Evolutionary conservation across 2,113 vertebrate species (phyloP), one percentile per base, ranked within the genome.

Genomic region (Columba janthina): DNA sequence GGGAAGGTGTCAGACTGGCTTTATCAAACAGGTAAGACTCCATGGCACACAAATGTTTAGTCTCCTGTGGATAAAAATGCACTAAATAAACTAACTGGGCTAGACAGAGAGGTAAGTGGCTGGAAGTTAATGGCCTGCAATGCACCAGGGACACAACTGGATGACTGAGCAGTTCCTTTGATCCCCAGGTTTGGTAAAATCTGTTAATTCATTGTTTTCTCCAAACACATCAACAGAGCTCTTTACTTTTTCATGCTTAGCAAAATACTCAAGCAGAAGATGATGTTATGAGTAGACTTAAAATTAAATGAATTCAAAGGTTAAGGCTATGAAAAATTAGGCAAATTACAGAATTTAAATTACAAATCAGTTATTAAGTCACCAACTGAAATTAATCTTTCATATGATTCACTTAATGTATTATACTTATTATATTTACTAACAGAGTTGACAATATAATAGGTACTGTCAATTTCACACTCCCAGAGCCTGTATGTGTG

Each of bases 261-360:
- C 29, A 87, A 93, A 92, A 90, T 12, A 24, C 24, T 67, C 26
- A 32, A 87, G 69, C 18, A 57, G 36, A 92, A 90, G 20, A n/a
- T 73, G 61, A 71, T 31, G 16, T 11, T 65, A 48, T 44, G 24
- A 69, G 29, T 14, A 36, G 31, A 75, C 38, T 78, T 57, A 57
- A 94, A 94, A 88, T 64, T 34, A 86, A 60, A 84, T 38, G 1
- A 78, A 71, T 72, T 66, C 69, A 79, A 93, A 93, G 17, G 15
- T 85, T 92, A 90, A 84, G 20, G 5, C 34, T 64, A n/a, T 28
- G 16, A 81, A 89, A 88, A 90, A 38, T 1, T 28, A 84, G 26
- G 22, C 46, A 84, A 93, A 81, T 92, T 69, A 57, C 38, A 92
- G 38, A 78, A 89, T 75, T 92, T 81, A 89, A 89, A 92, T 61